phyloP scores from a whole-genome alignment of 2,888 invertebrate genomes.

The Morpho deidamia region DNA sequence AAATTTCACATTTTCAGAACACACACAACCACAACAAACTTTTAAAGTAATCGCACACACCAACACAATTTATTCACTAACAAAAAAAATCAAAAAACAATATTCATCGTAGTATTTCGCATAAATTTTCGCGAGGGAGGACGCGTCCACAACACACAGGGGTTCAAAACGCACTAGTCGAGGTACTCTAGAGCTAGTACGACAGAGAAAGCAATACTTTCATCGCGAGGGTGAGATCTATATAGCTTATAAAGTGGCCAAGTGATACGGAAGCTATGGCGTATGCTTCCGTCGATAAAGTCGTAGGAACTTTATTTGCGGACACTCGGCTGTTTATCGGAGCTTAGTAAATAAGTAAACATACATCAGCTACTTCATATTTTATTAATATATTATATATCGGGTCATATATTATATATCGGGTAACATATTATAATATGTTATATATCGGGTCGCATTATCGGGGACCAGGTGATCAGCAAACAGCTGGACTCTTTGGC shows the following conservation, averaged over 20 bases:
- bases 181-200: conserved; percentile 33
- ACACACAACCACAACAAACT: conserved; percentile 6
- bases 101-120: conserved; percentile 25
- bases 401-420: too few relatives aligned
- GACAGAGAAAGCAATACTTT: conserved; percentile 34
- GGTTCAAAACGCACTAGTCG: conserved; percentile 55
- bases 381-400: too few relatives aligned
- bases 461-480: too few relatives aligned
- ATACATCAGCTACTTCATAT: too few relatives aligned
- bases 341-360: background rate
- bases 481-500: too few relatives aligned
- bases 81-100: conserved; percentile 27
- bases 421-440: too few relatives aligned
- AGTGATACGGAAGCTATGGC: conserved; percentile 20
- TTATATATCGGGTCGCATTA: too few relatives aligned
- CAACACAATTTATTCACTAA: conserved; percentile 1
- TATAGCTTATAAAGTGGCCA: conserved; percentile 42
- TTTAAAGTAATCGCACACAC: conserved; percentile 5
- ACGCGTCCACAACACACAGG: conserved; percentile 35
- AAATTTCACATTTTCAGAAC: conserved; percentile 1
- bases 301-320: conserved; percentile 10
- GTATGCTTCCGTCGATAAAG: conserved; percentile 18
- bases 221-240: conserved; percentile 34
- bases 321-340: conserved; percentile 8
- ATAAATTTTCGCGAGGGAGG: conserved; percentile 10